Evolutionary conservation across 2,113 vertebrate species (phyloP).

Genomic region (Phodopus roborovskii): DNA sequence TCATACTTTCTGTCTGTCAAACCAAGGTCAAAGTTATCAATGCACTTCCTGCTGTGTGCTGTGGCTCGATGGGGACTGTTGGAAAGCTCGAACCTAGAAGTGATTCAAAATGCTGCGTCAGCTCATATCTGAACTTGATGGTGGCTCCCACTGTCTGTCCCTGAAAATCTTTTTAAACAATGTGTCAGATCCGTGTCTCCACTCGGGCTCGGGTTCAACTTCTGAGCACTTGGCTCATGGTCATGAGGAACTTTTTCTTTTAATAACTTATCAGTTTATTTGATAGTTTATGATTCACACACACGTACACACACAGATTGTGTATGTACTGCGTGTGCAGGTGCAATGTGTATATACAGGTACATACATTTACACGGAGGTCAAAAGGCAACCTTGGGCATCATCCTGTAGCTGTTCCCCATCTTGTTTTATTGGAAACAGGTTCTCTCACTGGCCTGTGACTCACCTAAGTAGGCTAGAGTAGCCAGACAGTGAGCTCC

Average conservation of each 20-base stretch:
- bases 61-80: not conserved
- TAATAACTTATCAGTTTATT: not conserved
- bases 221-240: not conserved
- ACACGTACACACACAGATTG: too few species aligned
- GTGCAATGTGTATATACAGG: not conserved
- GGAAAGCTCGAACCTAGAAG: not conserved
- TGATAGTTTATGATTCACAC: not conserved
- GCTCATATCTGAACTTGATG: not conserved
- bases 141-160: not conserved
- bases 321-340: not conserved
- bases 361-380: not conserved
- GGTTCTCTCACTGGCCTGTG: not conserved
- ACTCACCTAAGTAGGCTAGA: not conserved
- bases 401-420: not conserved
- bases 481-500: not conserved
- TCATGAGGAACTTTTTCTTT: not conserved
- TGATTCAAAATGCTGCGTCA: not conserved
- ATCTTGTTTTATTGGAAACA: not conserved
- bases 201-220: not conserved
- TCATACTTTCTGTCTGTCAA: not conserved
- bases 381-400: not conserved
- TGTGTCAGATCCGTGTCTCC: not conserved
- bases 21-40: not conserved
- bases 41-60: not conserved
- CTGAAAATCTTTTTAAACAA: not conserved